Conservation (phyloP, 2,113 vertebrate species). For the Bos javanicus region DNA sequence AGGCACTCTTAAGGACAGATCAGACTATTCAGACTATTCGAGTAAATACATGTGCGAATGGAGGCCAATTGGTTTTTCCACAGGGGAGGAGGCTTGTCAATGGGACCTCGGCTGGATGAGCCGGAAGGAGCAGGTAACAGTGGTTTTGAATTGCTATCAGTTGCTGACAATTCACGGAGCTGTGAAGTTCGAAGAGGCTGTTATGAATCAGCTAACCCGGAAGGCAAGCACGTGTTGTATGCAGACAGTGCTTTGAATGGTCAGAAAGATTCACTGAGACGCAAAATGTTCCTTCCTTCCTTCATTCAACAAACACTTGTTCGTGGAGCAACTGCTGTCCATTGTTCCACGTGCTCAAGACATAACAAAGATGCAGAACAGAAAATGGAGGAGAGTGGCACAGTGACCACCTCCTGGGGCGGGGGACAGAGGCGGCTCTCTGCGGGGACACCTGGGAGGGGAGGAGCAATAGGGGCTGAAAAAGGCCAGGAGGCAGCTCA, state of each 20-base stretch:
- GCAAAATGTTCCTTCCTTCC: not conserved
- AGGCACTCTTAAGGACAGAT: not conserved
- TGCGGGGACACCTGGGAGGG: too few species aligned
- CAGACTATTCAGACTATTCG: not conserved
- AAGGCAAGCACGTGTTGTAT: not conserved
- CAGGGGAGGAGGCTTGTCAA: not conserved
- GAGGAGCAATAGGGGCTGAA: not conserved
- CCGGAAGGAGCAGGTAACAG: not conserved
- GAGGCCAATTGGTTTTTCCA: not conserved
- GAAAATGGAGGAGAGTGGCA: too few species aligned
- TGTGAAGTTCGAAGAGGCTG: not conserved
- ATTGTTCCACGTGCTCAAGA: not conserved
- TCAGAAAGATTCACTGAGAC: not conserved
- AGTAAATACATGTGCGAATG: not conserved
- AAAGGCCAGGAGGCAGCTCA: not conserved
- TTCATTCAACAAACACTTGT: not conserved
- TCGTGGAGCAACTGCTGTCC: accelerated
- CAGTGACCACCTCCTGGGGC: not conserved
- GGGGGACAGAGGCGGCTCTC: not conserved
- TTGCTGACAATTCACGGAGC: not conserved
- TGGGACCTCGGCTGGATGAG: not conserved
- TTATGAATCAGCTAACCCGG: not conserved
- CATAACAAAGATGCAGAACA: not conserved
- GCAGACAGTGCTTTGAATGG: not conserved
- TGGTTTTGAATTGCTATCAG: not conserved